phyloP scores from a whole-genome alignment of 35 echinoderm and acorn worm genomes.

The Apostichopus parvimensis region DNA sequence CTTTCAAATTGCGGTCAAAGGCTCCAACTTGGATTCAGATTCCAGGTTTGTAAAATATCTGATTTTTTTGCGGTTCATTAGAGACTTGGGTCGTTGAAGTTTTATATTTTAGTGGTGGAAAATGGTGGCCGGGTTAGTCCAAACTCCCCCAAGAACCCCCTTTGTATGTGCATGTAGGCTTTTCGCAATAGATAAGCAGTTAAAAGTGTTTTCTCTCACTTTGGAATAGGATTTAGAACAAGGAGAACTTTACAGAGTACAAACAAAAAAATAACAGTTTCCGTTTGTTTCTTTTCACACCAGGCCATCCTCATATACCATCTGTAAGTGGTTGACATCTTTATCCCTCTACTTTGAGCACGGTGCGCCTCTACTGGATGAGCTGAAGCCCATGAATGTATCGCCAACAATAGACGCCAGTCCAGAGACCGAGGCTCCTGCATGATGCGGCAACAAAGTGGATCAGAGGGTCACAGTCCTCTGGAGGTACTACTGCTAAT shows the following conservation, averaged over 20 bases:
- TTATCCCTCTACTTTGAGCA: slow-evolving; percentile 62
- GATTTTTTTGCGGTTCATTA: background rate
- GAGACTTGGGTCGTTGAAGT: background rate
- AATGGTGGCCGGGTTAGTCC: too few relatives aligned
- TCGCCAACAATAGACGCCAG: slow-evolving; percentile 31
- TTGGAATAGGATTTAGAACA: too few relatives aligned
- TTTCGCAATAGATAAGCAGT: too few relatives aligned
- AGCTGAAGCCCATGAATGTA: slow-evolving; percentile 55
- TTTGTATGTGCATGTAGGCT: too few relatives aligned
- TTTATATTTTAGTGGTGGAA: too few relatives aligned
- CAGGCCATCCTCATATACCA: slow-evolving; percentile 67
- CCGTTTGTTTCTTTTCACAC: too few relatives aligned
- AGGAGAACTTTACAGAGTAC: too few relatives aligned
- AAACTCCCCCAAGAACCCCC: too few relatives aligned
- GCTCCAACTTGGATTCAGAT: slow-evolving; percentile 85
- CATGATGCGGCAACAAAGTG: background rate
- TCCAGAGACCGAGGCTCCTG: slow-evolving; percentile 20
- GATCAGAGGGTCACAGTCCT: background rate
- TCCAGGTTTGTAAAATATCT: slow-evolving; percentile 50
- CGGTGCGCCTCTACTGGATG: slow-evolving; percentile 37
- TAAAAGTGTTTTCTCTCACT: too few relatives aligned
- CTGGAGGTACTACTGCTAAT: background rate
- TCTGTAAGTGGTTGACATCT: slow-evolving; percentile 61
- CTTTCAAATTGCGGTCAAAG: slow-evolving; percentile 72
- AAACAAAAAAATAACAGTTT: too few relatives aligned